These are phyloP conservation scores for Tribolium freemani DNA, from an alignment of 2,888 invertebrate genomes.

Conservation along the genomic window DNA sequence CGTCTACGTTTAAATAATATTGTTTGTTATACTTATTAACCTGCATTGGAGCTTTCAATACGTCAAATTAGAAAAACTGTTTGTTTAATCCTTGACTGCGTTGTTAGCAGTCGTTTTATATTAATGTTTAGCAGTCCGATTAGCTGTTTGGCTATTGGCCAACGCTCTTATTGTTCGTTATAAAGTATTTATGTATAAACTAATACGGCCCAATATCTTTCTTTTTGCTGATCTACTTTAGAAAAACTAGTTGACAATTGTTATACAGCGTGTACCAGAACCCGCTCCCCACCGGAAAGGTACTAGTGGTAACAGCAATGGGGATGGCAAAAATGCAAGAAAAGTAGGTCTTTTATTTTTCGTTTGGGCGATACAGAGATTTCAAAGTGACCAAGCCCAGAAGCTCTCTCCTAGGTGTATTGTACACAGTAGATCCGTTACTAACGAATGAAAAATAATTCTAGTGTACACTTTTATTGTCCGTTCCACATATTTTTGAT, in stretches of 20 bases:
- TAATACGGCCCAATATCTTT: constrained; percentile 17
- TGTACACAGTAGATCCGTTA: no score
- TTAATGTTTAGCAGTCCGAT: constrained; percentile 32
- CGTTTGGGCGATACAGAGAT: no score
- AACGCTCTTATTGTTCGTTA: constrained; percentile 6
- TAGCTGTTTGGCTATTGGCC: constrained; percentile 38
- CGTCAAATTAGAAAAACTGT: constrained; percentile 21
- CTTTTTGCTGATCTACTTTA: not conserved
- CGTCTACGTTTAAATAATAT: not conserved
- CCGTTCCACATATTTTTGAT: no score
- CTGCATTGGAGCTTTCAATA: constrained; percentile 10
- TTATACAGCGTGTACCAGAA: no score
- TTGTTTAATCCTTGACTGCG: constrained; percentile 26
- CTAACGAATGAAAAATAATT: no score
- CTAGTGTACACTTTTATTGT: no score
- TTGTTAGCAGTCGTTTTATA: constrained; percentile 22
- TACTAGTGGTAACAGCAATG: no score
- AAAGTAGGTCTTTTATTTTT: no score
- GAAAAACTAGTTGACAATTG: not conserved
- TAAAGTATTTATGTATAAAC: constrained; percentile 33
- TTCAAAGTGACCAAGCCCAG: no score
- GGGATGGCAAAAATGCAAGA: no score
- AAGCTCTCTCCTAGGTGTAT: no score
- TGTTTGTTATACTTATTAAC: constrained; percentile 13
- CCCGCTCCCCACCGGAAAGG: no score